phyloP scores from a whole-genome alignment of 2,888 invertebrate species.

The Melanotus villosus region DNA sequence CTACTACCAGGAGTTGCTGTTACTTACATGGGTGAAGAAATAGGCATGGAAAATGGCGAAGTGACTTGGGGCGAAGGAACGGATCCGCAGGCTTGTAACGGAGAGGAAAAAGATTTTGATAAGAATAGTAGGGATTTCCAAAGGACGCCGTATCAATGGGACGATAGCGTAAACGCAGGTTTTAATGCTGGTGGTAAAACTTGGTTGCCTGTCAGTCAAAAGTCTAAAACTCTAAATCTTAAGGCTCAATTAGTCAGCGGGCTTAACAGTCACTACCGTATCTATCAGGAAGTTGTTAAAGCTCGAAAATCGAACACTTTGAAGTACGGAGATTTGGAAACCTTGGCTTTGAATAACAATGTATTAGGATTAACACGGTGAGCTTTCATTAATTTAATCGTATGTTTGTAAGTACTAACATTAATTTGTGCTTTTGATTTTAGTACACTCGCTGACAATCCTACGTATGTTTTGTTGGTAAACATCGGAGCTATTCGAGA shows the following conservation, averaged over 20 bases:
- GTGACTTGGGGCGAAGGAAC: conserved; percentile 69
- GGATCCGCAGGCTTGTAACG: conserved; percentile 74
- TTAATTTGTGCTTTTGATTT: neutral
- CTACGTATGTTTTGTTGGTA: conserved; percentile 24
- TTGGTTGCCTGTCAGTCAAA: conserved; percentile 80
- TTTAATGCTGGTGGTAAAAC: conserved; percentile 68
- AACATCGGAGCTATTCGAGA: conserved; percentile 7
- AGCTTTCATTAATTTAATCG: neutral
- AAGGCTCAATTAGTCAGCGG: conserved; percentile 67
- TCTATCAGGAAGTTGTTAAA: conserved; percentile 73
- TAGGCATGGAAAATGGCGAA: conserved; percentile 77
- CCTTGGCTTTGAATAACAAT: conserved; percentile 65
- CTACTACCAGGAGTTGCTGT: conserved; percentile 88
- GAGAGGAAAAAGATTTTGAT: conserved; percentile 74
- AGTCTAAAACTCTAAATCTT: conserved; percentile 75
- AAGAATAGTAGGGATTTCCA: conserved; percentile 78
- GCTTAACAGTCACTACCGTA: conserved; percentile 73
- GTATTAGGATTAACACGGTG: conserved; percentile 31
- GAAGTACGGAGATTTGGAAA: conserved; percentile 71
- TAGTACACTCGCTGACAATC: neutral
- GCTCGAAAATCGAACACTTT: conserved; percentile 71
- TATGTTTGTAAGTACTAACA: neutral
- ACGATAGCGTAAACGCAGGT: conserved; percentile 73
- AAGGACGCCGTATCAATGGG: conserved; percentile 89
- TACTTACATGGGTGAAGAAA: conserved; percentile 90